phyloP scores from a whole-genome alignment of 2,888 invertebrate genomes.

The Nowickia ferox region DNA sequence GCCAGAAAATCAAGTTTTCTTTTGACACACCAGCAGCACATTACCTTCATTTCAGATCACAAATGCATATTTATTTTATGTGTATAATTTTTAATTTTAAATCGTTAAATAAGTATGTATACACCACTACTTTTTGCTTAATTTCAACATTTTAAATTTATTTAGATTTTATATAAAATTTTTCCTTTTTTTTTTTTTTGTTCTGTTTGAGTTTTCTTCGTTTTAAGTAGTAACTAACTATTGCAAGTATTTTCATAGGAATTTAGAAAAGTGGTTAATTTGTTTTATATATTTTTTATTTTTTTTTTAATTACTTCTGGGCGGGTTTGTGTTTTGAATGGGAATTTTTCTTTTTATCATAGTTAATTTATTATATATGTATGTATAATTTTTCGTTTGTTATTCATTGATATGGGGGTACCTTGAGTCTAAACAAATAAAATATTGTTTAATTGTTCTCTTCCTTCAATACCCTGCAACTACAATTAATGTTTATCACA shows the following conservation, averaged over 20 bases:
- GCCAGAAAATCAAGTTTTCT: not conserved
- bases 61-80: not conserved
- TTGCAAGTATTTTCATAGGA: constrained; percentile 69
- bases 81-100: not conserved
- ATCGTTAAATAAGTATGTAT: constrained; percentile 20
- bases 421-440: constrained; percentile 37
- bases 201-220: constrained; percentile 34
- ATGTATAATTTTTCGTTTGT: constrained; percentile 15
- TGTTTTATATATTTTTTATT: constrained; percentile 4
- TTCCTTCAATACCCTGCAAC: constrained; percentile 71
- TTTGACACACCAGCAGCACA: not conserved
- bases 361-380: not conserved
- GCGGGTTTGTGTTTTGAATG: constrained; percentile 63
- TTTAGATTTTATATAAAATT: constrained; percentile 56
- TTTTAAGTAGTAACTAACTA: constrained; percentile 72
- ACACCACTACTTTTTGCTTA: constrained; percentile 41
- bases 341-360: constrained; percentile 32
- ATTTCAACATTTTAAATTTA: constrained; percentile 58
- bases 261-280: constrained; percentile 63
- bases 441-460: constrained; percentile 44
- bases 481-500: constrained; percentile 68
- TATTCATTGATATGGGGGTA: constrained; percentile 60
- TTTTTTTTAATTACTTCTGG: constrained; percentile 57
- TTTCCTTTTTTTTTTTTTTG: constrained; percentile 40
- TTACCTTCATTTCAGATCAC: not conserved